Conservation (phyloP, 2,113 vertebrate species). For the Psophia crepitans region DNA sequence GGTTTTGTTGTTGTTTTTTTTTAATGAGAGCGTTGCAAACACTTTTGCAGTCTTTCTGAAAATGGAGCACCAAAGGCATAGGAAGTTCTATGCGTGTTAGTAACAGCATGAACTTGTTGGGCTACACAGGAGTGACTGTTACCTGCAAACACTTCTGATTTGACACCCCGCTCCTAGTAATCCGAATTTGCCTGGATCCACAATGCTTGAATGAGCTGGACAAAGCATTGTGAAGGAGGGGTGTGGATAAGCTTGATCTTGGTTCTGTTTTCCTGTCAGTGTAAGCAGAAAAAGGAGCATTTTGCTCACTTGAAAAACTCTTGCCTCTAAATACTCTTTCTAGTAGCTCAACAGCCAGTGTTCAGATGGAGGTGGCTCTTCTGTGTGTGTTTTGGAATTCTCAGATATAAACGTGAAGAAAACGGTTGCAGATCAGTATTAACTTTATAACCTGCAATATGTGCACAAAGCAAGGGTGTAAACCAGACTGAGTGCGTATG, state of each 20-base stretch:
- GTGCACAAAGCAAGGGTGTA: neutral
- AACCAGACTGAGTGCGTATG: neutral
- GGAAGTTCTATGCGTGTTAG: neutral
- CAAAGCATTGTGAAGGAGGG: neutral
- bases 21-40: neutral
- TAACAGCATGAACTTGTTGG: neutral
- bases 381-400: neutral
- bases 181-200: neutral
- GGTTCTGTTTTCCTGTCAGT: neutral
- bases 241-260: neutral
- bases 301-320: neutral
- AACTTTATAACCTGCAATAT: neutral
- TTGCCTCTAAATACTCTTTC: neutral
- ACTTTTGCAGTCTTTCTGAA: neutral
- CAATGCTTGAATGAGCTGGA: neutral
- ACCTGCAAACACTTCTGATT: neutral
- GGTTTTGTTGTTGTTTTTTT: neutral
- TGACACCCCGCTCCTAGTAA: neutral
- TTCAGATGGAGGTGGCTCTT: neutral
- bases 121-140: neutral
- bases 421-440: neutral
- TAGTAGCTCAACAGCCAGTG: neutral
- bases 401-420: fast-evolving
- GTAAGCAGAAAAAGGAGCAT: neutral
- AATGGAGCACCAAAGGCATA: neutral